Percentiles rank a stretch among this genome's conserved stretches.
Conservation (phyloP, 2,797 vertebrate genomes). For the Darevskia mixta region DNA sequence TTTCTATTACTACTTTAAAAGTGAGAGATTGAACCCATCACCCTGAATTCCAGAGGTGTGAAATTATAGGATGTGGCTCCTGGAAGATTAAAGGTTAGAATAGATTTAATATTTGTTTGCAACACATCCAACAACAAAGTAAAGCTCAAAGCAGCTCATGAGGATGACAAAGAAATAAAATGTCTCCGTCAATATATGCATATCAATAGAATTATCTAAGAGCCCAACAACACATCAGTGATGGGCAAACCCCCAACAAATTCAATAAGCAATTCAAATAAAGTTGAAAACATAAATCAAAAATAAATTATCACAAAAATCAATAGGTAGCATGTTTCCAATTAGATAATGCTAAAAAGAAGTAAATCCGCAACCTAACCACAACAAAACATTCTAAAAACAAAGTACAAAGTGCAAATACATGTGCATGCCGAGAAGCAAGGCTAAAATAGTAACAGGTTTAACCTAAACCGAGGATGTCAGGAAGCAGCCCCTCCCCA, state of each 20-base stretch:
- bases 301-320: not conserved
- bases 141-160: not conserved
- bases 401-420: not conserved
- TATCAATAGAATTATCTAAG: not conserved
- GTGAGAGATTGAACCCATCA: not conserved
- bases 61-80: not conserved
- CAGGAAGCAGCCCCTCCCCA: not conserved
- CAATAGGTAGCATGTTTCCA: not conserved
- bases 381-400: not conserved
- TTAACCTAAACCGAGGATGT: not conserved
- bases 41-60: not conserved
- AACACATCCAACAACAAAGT: not conserved
- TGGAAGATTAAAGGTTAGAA: not conserved
- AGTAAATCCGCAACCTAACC: not conserved
- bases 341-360: not conserved
- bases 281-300: not conserved
- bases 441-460: not conserved
- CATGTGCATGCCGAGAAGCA: not conserved
- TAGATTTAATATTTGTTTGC: not conserved
- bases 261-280: not conserved
- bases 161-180: not conserved
- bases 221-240: not conserved
- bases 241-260: not conserved
- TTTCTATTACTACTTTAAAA: not conserved
- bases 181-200: not conserved